Evolutionary conservation across 2,888 invertebrate genomes (phyloP).

Genomic region (Metallyticus violacea): DNA sequence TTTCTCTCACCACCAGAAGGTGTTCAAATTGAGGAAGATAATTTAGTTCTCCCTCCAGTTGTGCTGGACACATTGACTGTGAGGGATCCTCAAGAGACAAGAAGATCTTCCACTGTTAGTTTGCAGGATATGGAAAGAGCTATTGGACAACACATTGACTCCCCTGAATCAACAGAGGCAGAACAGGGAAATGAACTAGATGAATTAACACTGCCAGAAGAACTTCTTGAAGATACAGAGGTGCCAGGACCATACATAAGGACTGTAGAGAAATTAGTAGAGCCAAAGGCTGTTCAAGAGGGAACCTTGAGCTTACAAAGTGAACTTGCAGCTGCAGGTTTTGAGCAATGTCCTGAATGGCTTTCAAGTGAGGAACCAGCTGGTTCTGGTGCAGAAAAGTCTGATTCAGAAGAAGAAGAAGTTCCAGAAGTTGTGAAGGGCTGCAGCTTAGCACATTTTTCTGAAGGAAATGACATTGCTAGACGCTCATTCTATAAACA

Average conservation of each 20-base stretch:
- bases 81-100: conserved; percentile 7
- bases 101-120: conserved; percentile 25
- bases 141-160: conserved; percentile 74
- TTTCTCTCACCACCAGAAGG: background rate
- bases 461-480: conserved; percentile 80
- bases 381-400: background rate
- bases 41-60: background rate
- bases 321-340: conserved; percentile 39
- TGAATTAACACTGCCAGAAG: background rate
- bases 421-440: conserved; percentile 52
- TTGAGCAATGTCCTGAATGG: conserved; percentile 31
- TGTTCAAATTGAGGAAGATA: background rate
- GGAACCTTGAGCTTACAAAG: conserved; percentile 4
- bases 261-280: background rate
- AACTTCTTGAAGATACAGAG: background rate
- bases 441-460: conserved; percentile 78
- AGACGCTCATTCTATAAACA: conserved; percentile 61
- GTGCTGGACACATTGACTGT: background rate
- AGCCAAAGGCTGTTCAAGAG: background rate
- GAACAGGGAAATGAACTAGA: conserved; percentile 24
- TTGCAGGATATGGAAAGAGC: conserved; percentile 42
- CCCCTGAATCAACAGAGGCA: conserved; percentile 72
- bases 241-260: background rate
- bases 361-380: background rate
- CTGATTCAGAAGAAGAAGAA: conserved; percentile 38